Percentiles rank a stretch among this genome's conserved stretches.
phyloP scores from a whole-genome alignment of 2,113 vertebrate genomes.

The Sturnus vulgaris region DNA sequence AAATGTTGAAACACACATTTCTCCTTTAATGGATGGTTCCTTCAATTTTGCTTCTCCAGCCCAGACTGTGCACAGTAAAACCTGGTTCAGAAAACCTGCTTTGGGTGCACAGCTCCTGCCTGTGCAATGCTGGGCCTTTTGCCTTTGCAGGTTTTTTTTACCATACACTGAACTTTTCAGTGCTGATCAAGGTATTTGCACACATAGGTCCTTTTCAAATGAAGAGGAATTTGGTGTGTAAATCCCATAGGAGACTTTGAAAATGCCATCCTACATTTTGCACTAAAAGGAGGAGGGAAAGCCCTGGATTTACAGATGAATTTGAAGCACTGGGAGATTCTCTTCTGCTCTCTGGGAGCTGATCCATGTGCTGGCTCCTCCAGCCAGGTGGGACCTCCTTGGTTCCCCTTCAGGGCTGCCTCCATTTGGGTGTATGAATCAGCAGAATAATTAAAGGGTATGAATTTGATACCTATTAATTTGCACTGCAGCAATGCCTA shows the following conservation, averaged over 20 bases:
- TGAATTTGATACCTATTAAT: not conserved
- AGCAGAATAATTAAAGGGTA: not conserved
- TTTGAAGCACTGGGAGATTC: not conserved
- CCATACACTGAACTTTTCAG: not conserved
- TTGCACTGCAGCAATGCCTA: not conserved
- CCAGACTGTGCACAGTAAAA: not conserved
- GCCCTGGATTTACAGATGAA: not conserved
- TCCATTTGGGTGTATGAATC: rapidly evolving
- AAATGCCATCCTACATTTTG: not conserved
- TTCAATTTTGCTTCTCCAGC: not conserved
- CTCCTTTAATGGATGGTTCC: not conserved
- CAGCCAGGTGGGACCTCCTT: not conserved
- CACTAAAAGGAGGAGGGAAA: not conserved
- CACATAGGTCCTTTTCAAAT: not conserved
- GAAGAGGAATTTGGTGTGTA: not conserved
- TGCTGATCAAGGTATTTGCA: conserved; percentile 8
- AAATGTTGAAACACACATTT: not conserved
- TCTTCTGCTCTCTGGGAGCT: not conserved
- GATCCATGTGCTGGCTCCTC: not conserved
- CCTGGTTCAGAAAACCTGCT: not conserved
- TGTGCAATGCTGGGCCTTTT: not conserved
- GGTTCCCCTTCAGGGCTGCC: not conserved
- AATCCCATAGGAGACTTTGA: not conserved
- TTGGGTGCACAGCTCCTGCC: not conserved
- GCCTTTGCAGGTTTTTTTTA: not conserved